These are phyloP conservation scores for Mechanitis messenoides DNA, from an alignment of 2,888 invertebrate genomes.

Conservation along the genomic window DNA sequence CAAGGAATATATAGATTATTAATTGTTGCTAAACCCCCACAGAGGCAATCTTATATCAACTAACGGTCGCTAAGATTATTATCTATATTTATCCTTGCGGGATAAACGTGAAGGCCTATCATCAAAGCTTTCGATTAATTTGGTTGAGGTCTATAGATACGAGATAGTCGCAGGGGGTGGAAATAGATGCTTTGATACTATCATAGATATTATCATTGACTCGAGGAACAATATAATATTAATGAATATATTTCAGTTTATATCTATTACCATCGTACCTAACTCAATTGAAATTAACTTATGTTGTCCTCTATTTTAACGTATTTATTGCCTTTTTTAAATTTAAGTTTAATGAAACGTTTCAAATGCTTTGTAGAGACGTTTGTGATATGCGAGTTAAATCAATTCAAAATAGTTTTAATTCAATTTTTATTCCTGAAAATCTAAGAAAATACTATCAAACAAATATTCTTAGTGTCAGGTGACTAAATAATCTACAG, in stretches of 20 bases:
- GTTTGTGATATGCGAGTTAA: no score
- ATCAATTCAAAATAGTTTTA: no score
- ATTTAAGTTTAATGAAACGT: no score
- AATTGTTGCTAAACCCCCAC: slow-evolving; percentile 13
- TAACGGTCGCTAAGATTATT: slow-evolving; percentile 46
- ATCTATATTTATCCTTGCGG: slow-evolving; percentile 62
- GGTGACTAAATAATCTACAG: no score
- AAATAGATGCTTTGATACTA: slow-evolving; percentile 38
- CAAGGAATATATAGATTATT: slow-evolving; percentile 6
- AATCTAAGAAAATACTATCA: no score
- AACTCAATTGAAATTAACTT: no score
- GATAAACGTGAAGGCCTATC: slow-evolving; percentile 53
- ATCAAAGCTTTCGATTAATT: slow-evolving; percentile 63
- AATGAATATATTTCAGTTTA: slow-evolving; percentile 48
- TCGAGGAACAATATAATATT: slow-evolving; percentile 57
- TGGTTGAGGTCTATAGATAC: slow-evolving; percentile 19
- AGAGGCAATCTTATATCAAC: slow-evolving; percentile 49
- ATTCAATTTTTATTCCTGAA: no score
- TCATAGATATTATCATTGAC: slow-evolving; percentile 46
- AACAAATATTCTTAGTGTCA: slow-evolving; percentile 11
- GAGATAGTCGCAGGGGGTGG: slow-evolving; percentile 12
- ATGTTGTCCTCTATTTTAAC: no score
- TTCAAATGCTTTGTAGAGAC: no score
- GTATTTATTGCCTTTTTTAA: no score
- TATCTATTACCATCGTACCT: neutral